A percentile compares a stretch with the other conserved stretches of the same genome.
phyloP scores from a whole-genome alignment of 2,888 invertebrate genomes.

The Anoplius nigerrimus region DNA sequence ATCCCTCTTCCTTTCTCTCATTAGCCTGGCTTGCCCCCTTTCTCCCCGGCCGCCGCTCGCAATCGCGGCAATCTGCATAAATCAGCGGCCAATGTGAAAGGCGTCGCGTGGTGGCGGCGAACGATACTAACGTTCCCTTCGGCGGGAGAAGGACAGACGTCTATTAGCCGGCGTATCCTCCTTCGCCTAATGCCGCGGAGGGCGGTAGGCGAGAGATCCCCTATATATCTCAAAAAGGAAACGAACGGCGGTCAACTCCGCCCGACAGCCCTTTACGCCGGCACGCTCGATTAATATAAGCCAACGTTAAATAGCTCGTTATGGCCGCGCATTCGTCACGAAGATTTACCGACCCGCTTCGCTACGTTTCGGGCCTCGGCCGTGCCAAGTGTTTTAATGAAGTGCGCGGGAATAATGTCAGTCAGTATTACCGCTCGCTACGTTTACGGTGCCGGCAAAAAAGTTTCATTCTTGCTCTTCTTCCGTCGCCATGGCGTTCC shows the following conservation, averaged over 20 bases:
- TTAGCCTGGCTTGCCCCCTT: background rate
- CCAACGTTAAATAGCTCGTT: constrained; percentile 36
- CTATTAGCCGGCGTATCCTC: background rate
- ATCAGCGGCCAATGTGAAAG: constrained; percentile 40
- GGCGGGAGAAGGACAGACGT: background rate
- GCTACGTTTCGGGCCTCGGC: constrained; percentile 7
- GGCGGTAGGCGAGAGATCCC: constrained; percentile 2
- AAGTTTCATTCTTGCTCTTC: too few relatives aligned
- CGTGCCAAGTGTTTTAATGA: constrained; percentile 11
- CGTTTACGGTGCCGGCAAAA: background rate
- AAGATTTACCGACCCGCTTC: constrained; percentile 20
- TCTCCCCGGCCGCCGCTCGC: too few relatives aligned
- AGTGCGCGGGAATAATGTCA: background rate
- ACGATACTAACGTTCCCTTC: too few relatives aligned
- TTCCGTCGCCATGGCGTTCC: too few relatives aligned
- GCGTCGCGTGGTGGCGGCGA: background rate
- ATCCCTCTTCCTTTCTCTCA: constrained; percentile 9
- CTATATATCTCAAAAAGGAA: constrained; percentile 15
- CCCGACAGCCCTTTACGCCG: constrained; percentile 7
- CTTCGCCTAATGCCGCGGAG: background rate
- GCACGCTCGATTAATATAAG: constrained; percentile 30
- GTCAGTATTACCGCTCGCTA: constrained; percentile 4
- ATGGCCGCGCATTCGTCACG: constrained; percentile 25
- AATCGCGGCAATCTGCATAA: constrained; percentile 62
- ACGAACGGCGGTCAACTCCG: background rate